Base-by-base conservation (phyloP, 1,140 invertebrate genomes). In the Planococcus citri region DNA sequence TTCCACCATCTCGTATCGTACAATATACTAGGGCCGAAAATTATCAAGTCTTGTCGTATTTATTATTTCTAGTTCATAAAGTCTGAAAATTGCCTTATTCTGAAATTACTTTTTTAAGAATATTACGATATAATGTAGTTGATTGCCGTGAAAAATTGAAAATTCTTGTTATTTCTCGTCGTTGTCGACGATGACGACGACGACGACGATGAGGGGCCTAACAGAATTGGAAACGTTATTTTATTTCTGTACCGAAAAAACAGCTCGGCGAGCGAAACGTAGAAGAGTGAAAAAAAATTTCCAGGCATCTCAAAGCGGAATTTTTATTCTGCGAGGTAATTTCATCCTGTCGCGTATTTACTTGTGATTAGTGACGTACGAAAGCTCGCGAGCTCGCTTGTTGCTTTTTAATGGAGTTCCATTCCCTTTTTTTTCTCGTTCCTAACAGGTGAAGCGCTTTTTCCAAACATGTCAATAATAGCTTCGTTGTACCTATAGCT, bases 21-120 rank as follows among this genome's bases (percentile, higher is more conserved):
- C 12, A 6, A 6, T 6, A 33, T 33, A 12, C 29, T 33, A 3
- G 29, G 29, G 12, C 29, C 29, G 29, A 33, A 33, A 33, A 33
- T 33, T 33, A 33, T 33, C 29, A 33, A 33, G 29, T 33, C 29
- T 33, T 33, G 29, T 33, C 29, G 41, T 51, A 51, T 51, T 51
- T 51, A 51, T 51, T 51, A 51, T 51, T 51, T 51, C 41, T 51
- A 51, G 41, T 51, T 51, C 41, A 51, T 51, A 51, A 51, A 51
- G 41, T 51, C 41, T 20, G 41, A 51, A 51, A 51, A 51, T 51
- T 51, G 41, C 41, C 41, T 51, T n/a, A 51, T 51, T 51, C 41
- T 51, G 41, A 51, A 51, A 51, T 51, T 51, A 51, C 41, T 51
- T 51, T 51, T 33, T 33, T 51, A 17, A 51, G 41, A 51, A 51